Evolutionary conservation across 2,113 vertebrate genomes (phyloP).

Genomic region (Odocoileus virginianus): DNA sequence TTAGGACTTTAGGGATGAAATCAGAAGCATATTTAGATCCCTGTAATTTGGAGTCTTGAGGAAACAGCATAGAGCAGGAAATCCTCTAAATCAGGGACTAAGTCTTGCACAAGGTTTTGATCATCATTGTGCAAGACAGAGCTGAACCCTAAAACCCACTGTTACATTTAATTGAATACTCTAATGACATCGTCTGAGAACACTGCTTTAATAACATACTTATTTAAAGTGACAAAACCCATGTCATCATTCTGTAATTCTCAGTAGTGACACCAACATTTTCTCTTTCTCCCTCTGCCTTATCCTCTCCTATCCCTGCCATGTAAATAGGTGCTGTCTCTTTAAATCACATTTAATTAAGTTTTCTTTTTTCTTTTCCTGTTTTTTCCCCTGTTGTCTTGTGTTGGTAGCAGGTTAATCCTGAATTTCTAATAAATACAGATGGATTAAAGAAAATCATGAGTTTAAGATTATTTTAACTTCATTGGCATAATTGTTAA

Average conservation of each 20-base stretch:
- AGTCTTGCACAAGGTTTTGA: neutral
- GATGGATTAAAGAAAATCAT: conserved; percentile 56
- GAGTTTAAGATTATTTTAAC: conserved; percentile 62
- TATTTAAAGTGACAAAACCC: conserved; percentile 51
- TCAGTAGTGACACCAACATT: neutral
- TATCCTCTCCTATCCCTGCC: neutral
- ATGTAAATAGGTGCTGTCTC: conserved; percentile 35
- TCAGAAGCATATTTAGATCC: neutral
- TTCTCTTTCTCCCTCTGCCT: neutral
- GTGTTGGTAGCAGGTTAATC: conserved; percentile 53
- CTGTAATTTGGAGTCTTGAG: neutral
- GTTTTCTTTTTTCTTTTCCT: neutral
- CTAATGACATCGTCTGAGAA: conserved; percentile 61
- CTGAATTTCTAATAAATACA: conserved; percentile 66
- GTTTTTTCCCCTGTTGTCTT: conserved; percentile 15
- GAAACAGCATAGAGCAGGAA: neutral
- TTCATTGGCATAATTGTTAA: conserved; percentile 38
- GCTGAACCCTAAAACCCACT: neutral
- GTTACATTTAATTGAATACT: neutral
- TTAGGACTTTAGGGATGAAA: neutral
- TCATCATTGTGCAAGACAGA: neutral
- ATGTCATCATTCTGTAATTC: conserved; percentile 45
- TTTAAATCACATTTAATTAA: conserved; percentile 61
- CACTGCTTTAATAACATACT: conserved; percentile 47
- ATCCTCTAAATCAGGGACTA: neutral